phyloP scores from a whole-genome alignment of 2,888 invertebrate genomes.

The Lepidocyrtoides sp. region DNA sequence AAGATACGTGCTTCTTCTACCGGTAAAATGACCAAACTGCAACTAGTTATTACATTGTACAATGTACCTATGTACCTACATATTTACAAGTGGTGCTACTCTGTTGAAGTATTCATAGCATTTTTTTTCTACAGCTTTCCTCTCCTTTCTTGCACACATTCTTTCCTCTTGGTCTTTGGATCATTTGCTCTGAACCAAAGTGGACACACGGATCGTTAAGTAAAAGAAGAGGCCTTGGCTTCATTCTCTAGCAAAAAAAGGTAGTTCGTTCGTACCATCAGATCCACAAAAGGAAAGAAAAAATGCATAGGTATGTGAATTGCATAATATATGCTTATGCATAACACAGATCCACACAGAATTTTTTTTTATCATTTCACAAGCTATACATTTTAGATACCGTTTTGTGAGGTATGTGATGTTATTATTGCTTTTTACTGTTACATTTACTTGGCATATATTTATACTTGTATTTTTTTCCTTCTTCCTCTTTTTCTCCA shows the following conservation, averaged over 20 bases:
- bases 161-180: constrained; percentile 29
- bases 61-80: no score
- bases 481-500: not conserved
- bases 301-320: not conserved
- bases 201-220: constrained; percentile 62
- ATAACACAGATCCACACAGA: not conserved
- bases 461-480: not conserved
- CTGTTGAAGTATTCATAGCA: not conserved
- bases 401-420: not conserved
- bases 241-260: not conserved
- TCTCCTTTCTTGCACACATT: not conserved
- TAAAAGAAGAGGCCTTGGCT: not conserved
- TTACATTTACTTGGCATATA: no score
- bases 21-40: not conserved
- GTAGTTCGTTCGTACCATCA: constrained; percentile 1
- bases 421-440: not conserved
- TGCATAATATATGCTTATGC: not conserved
- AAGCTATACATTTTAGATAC: not conserved
- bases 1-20: not conserved
- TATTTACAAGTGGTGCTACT: no score
- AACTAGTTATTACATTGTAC: no score
- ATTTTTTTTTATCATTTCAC: not conserved
- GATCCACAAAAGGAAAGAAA: not conserved
- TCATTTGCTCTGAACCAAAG: constrained; percentile 68
- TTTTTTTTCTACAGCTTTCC: constrained; percentile 7